Base-by-base conservation (phyloP, 2,113 vertebrate genomes). In the Gymnarchus niloticus region DNA sequence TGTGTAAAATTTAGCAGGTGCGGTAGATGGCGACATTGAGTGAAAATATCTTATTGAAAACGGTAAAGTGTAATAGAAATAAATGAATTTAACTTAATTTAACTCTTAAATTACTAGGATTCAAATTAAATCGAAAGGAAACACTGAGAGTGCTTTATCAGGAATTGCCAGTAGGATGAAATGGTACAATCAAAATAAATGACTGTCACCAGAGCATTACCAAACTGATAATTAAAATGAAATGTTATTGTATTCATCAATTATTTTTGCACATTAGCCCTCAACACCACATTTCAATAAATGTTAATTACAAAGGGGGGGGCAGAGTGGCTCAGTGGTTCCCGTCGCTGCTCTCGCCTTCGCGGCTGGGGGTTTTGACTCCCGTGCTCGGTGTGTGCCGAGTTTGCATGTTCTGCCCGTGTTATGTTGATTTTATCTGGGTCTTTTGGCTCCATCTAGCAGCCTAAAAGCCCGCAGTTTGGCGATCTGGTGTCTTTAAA, bases 11-110 rank as follows among this genome's bases (percentile, higher is more conserved):
- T 46, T 37, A 77, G 73, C 21, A 23, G 23, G 44, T 44, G 41
- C 21, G 76, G 41, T 46, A 78, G 76, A 48, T 78, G 76, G 76
- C 76, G 76, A n/a, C 76, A 78, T 48, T 78, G 76, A 78, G 44
- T 48, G 23, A 48, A 25, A 78, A 78, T 48, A 37, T 10, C 14
- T 54, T 54, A 7, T 56, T 83, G 51, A 83, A 83, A 12, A 2
- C 1, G 51, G 51, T 77, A 21, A 84, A 54, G 21, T 56, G 33
- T 19, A 44, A 77, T 23, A 85, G 19, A 56, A 76, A 77, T 7
- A 41, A 73, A 73, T 73, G 12, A n/a, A 85, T 77, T 65, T 25
- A 19, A 49, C n/a, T 56, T 37, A 12, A 82, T n/a, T 6, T 7
- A 54, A 37, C 73, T 41, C 23, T 48, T 41, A 76, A 33, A 28